Base-by-base conservation (phyloP, 2,113 vertebrate species). In the Mastomys coucha region DNA sequence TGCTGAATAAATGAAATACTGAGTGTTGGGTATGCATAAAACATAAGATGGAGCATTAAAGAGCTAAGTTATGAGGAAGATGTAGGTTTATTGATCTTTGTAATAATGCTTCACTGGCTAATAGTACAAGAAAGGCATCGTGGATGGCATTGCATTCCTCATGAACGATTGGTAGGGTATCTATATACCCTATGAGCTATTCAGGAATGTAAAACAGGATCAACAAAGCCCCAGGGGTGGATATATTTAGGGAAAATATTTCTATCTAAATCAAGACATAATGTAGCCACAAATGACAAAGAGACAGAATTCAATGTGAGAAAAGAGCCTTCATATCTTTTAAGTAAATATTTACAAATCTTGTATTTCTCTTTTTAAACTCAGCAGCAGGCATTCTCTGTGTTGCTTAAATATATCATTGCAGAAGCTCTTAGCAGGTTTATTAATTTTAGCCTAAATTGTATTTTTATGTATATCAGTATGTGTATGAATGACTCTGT, bases 61-160 rank as follows among this genome's bases (percentile, higher is more conserved):
- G 22, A 89, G 69, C 28, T 96, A 90, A 92, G 33, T 84, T 73
- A 84, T 87, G 89, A 94, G 60, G 80, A 88, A 90, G 42, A 17
- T 36, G 76, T 39, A 70, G 45, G 45, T 60, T 92, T 91, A 77
- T 72, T 67, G 76, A 78, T 81, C 81, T 90, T 73, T 84, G 36
- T 89, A 78, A 16, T 53, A 24, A 39, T 86, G 31, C 11, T 60
- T 4, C 45, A 51, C 51, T 67, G 36, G 49, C 49, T 60, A 13
- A 58, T 20, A 53, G 2, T 19, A 84, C 51, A 3, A 26, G n/a
- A 28, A 94, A 84, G 65, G 45, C 36, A 19, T 91, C 26, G 1
- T 33, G 65, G 51, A 81, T 85, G 42, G 58, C n/a, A 80, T 45
- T 85, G 20, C 53, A 58, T 56, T 76, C 26, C 7, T 82, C 5